phyloP scores from a whole-genome alignment of 2,113 vertebrate genomes.

The Arvicanthis niloticus region DNA sequence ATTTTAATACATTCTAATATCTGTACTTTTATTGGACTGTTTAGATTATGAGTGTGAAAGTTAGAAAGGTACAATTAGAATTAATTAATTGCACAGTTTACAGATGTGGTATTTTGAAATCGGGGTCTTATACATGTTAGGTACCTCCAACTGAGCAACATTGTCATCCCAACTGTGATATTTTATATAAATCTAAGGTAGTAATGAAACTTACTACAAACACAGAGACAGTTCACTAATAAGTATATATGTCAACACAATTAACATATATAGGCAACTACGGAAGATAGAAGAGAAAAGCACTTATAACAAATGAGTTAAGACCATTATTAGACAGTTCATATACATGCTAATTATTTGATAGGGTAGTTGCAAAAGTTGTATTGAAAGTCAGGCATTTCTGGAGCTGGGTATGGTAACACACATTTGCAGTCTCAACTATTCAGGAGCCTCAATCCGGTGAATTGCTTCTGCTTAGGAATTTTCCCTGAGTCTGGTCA shows the following conservation, averaged over 20 bases:
- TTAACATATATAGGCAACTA: not conserved
- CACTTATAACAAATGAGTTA: not conserved
- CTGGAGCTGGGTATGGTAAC: not conserved
- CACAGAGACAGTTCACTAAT: not conserved
- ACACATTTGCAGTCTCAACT: not conserved
- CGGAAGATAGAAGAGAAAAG: slow-evolving; percentile 15
- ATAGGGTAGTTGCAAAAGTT: not conserved
- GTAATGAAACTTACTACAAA: slow-evolving; percentile 11
- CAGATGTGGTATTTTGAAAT: not conserved
- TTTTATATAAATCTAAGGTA: not conserved
- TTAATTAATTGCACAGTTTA: not conserved
- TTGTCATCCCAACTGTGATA: not conserved
- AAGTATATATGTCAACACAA: not conserved
- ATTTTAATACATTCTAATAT: not conserved
- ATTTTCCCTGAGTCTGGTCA: not conserved
- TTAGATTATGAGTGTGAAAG: not conserved
- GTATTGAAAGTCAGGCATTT: not conserved
- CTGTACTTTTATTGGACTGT: not conserved
- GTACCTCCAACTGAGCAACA: not conserved
- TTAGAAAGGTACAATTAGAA: slow-evolving; percentile 22
- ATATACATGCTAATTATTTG: not conserved
- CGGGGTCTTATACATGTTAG: not conserved
- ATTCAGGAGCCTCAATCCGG: not conserved
- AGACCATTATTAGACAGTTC: not conserved
- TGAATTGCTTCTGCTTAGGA: not conserved